A percentile compares a stretch with the other conserved stretches of the same genome.
phyloP scores from a whole-genome alignment of 1,140 invertebrate species.

The Caenorhabditis remanei region DNA sequence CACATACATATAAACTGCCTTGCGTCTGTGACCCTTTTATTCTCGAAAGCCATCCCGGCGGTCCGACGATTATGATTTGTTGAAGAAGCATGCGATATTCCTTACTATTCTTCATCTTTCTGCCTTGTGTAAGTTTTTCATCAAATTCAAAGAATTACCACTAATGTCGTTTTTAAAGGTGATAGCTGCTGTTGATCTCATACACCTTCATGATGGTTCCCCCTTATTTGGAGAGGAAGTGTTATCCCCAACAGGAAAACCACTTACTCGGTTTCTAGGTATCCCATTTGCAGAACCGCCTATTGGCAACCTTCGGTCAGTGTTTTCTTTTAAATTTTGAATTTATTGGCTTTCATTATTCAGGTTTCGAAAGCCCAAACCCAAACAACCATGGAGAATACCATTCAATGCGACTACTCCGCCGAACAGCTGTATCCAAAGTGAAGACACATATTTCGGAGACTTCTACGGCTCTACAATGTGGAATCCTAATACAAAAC shows the following conservation, averaged over 20 bases:
- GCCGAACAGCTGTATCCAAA: slow-evolving; percentile 89
- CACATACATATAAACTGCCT: neutral
- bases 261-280: slow-evolving; percentile 74
- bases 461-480: slow-evolving; percentile 82
- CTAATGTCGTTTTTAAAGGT: neutral
- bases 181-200: slow-evolving; percentile 61
- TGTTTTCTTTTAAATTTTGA: neutral
- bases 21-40: neutral
- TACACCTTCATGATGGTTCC: slow-evolving; percentile 75
- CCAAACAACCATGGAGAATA: slow-evolving; percentile 75
- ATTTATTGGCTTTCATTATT: slow-evolving; percentile 1
- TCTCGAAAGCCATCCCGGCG: slow-evolving; percentile 2
- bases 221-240: slow-evolving; percentile 73
- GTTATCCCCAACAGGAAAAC: slow-evolving; percentile 70
- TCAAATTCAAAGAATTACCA: too few species aligned
- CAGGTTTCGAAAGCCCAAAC: slow-evolving; percentile 76
- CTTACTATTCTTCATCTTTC: slow-evolving; percentile 37
- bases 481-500: slow-evolving; percentile 93
- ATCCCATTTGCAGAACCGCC: slow-evolving; percentile 79
- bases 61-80: slow-evolving; percentile 47
- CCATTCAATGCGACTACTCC: slow-evolving; percentile 83
- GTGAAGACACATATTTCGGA: slow-evolving; percentile 79
- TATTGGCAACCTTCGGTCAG: slow-evolving; percentile 66
- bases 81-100: slow-evolving; percentile 49
- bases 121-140: slow-evolving; percentile 16